A percentile compares a stretch with the other conserved stretches of the same genome.
Conservation (phyloP, 2,113 vertebrate genomes). For the Balaenoptera acutorostrata region DNA sequence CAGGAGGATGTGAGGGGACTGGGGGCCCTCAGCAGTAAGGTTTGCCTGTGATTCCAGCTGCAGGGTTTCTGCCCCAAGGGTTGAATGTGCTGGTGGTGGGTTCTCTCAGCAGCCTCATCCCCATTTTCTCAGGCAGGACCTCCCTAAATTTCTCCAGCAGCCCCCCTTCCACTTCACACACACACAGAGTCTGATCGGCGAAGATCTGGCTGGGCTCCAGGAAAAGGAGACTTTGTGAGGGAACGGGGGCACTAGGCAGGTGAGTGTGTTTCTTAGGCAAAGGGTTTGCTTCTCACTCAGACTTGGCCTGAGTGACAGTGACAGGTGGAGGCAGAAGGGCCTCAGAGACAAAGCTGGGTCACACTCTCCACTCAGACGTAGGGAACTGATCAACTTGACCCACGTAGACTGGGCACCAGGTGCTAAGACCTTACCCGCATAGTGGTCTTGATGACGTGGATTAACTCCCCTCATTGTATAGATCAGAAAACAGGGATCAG, state of each 20-base stretch:
- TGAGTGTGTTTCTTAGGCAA: accelerated
- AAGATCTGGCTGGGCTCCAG: too few relatives aligned
- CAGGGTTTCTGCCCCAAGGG: not conserved
- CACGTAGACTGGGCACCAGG: not conserved
- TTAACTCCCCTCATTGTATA: not conserved
- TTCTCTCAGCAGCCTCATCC: not conserved
- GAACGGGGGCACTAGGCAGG: not conserved
- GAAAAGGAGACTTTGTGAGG: too few relatives aligned
- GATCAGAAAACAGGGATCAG: not conserved
- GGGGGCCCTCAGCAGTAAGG: not conserved
- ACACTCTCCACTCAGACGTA: not conserved
- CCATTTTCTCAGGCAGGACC: not conserved
- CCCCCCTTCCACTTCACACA: too few relatives aligned
- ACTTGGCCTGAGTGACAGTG: not conserved
- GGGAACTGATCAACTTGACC: too few relatives aligned
- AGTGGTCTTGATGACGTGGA: accelerated
- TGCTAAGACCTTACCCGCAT: not conserved
- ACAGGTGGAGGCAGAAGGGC: accelerated
- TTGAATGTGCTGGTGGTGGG: not conserved
- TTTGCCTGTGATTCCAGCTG: not conserved
- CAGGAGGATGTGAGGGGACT: accelerated
- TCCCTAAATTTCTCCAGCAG: not conserved
- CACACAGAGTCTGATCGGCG: not conserved
- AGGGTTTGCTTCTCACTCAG: not conserved
- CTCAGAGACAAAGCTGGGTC: not conserved